Conservation (phyloP, 2,113 vertebrate genomes). For the Fulmarus glacialis region DNA sequence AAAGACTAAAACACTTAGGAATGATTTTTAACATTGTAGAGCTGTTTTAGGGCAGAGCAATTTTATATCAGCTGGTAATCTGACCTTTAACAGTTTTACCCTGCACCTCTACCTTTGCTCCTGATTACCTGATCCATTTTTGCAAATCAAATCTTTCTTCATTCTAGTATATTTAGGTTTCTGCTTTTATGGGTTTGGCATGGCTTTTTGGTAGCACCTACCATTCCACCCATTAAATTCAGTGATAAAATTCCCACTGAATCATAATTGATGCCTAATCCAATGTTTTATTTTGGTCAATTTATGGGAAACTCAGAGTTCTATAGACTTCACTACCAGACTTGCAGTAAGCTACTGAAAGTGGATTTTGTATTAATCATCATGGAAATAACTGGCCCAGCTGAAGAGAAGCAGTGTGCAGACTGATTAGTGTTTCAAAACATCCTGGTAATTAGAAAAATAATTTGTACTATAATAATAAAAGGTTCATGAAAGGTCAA, state of each 20-base stretch:
- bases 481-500: neutral
- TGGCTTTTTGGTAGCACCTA: too few species aligned
- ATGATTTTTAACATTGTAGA: neutral
- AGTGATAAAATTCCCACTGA: neutral
- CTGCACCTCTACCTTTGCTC: neutral
- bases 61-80: neutral
- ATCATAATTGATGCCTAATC: neutral
- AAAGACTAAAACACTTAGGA: neutral
- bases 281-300: neutral
- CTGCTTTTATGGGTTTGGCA: neutral
- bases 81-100: neutral
- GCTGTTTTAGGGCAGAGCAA: neutral
- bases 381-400: neutral
- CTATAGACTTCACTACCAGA: neutral
- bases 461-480: neutral
- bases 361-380: neutral
- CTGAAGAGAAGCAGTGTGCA: neutral
- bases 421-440: neutral
- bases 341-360: neutral
- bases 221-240: neutral
- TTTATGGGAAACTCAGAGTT: neutral
- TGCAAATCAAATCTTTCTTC: neutral
- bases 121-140: neutral
- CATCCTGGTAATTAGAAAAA: neutral
- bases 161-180: neutral